Conservation (phyloP, 2,113 vertebrate species). For the Bos javanicus region DNA sequence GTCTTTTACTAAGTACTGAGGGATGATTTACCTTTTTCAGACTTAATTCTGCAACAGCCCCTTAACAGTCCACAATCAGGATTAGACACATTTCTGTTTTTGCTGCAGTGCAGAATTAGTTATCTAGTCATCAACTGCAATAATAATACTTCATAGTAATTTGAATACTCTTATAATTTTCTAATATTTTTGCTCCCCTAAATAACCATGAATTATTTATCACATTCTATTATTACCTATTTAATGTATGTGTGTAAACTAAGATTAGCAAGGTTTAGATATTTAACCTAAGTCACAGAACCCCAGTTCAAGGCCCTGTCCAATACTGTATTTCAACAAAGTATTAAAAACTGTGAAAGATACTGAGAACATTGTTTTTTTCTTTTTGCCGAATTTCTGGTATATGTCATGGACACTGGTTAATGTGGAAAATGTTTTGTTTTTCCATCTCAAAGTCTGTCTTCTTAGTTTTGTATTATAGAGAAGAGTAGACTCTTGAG, state of each 20-base stretch:
- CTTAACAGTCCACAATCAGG: background rate
- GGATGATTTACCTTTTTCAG: background rate
- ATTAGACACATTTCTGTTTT: background rate
- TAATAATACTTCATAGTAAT: background rate
- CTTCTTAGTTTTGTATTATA: background rate
- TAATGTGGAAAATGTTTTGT: background rate
- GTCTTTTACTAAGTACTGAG: background rate
- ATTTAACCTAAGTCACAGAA: background rate
- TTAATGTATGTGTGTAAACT: background rate
- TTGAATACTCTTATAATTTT: background rate
- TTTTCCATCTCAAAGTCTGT: background rate
- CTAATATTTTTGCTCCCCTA: background rate
- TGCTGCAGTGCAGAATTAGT: background rate
- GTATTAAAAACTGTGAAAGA: background rate
- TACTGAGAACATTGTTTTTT: background rate
- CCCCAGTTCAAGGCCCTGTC: background rate
- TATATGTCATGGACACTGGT: background rate
- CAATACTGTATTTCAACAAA: background rate
- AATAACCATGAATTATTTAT: background rate
- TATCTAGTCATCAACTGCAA: background rate
- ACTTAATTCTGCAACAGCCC: background rate
- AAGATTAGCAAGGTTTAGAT: background rate
- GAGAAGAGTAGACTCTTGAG: background rate
- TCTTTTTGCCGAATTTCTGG: background rate
- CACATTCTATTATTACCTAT: background rate